Evolutionary conservation across 92 coral and sea anemone genomes (phyloP).

Genomic region (Pocillopora meandrina): DNA sequence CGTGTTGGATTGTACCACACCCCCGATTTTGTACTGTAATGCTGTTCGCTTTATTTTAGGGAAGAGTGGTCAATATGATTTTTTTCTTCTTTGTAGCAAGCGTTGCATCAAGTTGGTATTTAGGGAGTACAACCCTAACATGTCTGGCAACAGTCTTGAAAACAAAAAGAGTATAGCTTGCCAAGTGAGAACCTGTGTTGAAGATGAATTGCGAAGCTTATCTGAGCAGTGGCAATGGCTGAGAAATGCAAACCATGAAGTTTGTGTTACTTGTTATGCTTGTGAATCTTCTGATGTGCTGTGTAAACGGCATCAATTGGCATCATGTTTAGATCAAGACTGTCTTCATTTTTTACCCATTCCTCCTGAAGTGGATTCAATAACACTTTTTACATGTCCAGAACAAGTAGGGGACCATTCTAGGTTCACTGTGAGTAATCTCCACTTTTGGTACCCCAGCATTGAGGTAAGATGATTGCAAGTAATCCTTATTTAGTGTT

Average conservation of each 20-base stretch:
- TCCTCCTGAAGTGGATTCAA: background rate
- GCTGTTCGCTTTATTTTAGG: conserved; percentile 49
- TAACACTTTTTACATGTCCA: conserved; percentile 31
- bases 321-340: conserved; percentile 31
- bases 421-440: conserved; percentile 27
- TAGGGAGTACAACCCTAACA: background rate
- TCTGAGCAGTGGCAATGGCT: conserved; percentile 51
- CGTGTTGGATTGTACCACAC: conserved; percentile 26
- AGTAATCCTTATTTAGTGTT: background rate
- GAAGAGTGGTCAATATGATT: conserved; percentile 44
- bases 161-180: background rate
- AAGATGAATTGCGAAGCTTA: conserved; percentile 29
- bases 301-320: conserved; percentile 6
- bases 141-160: background rate
- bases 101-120: conserved; percentile 27
- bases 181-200: conserved; percentile 28
- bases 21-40: conserved; percentile 49
- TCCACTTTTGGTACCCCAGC: conserved; percentile 42
- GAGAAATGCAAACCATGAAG: conserved; percentile 42
- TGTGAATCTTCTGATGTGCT: background rate
- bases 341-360: conserved; percentile 39
- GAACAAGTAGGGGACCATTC: conserved; percentile 41
- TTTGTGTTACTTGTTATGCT: conserved; percentile 37
- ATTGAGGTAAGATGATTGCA: conserved; percentile 1
- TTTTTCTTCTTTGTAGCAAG: conserved; percentile 51